Percentiles rank a stretch among this genome's conserved stretches.
phyloP scores from a whole-genome alignment of 1,140 invertebrate species.

The Drosophila pachea region DNA sequence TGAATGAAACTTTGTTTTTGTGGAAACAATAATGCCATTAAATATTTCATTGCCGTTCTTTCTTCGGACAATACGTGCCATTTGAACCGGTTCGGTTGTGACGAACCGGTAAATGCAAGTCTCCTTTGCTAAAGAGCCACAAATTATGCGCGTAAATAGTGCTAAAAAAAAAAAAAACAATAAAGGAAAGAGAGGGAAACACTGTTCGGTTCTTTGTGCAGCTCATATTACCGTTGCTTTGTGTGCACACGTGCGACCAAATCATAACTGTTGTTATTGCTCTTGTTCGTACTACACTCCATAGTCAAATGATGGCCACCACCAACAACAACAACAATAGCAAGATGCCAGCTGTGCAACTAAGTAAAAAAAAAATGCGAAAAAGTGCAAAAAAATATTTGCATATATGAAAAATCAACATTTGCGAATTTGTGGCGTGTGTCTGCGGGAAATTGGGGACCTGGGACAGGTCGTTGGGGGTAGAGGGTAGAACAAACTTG shows the following conservation, averaged over 20 bases:
- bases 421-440: conserved; percentile 16
- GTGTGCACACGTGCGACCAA: conserved; percentile 58
- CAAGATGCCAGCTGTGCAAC: conserved; percentile 15
- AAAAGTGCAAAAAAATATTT: conserved; percentile 16
- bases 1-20: too few relatives aligned
- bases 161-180: background rate
- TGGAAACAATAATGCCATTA: too few relatives aligned
- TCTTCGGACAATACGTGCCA: too few relatives aligned
- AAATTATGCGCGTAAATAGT: background rate
- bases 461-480: too few relatives aligned
- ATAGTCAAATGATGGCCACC: conserved; percentile 61
- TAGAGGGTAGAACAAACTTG: too few relatives aligned
- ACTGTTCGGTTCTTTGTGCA: background rate
- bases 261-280: conserved; percentile 39
- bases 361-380: background rate
- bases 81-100: background rate
- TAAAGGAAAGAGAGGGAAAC: background rate
- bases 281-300: conserved; percentile 45
- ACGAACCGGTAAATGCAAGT: background rate
- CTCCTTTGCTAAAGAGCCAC: background rate
- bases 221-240: conserved; percentile 38
- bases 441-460: background rate
- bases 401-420: conserved; percentile 11
- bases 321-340: conserved; percentile 16
- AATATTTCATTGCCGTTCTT: too few relatives aligned